phyloP scores from a whole-genome alignment of 2,113 vertebrate genomes.

The Megaceryle torquata region DNA sequence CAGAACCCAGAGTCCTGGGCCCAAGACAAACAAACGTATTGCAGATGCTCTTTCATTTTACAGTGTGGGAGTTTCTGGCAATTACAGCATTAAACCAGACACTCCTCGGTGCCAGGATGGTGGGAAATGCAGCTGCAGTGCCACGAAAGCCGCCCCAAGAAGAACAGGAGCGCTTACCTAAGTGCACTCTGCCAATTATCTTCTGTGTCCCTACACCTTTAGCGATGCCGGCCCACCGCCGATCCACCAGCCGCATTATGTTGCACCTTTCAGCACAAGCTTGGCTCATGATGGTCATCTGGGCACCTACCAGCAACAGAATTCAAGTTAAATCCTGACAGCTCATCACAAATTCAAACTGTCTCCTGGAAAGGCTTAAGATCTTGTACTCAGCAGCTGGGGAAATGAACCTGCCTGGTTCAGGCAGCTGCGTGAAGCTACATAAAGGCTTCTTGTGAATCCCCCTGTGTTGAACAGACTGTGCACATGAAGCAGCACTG shows the following conservation, averaged over 20 bases:
- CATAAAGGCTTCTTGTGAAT: background rate
- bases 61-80: background rate
- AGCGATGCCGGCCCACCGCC: conserved; percentile 96
- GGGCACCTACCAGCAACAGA: conserved; percentile 81
- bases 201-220: conserved; percentile 98
- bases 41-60: background rate
- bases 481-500: background rate
- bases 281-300: conserved; percentile 99
- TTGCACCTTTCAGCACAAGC: conserved; percentile 97
- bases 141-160: background rate
- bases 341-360: background rate
- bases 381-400: background rate
- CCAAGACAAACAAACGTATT: background rate
- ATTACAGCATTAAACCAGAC: background rate
- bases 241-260: conserved; percentile 97
- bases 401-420: background rate
- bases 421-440: no score
- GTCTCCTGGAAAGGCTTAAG: background rate
- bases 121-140: background rate
- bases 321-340: background rate
- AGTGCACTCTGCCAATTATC: conserved; percentile 96
- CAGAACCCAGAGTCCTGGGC: background rate
- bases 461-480: background rate
- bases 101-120: background rate
- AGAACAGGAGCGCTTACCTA: conserved; percentile 77